Base-by-base conservation (phyloP, 2,888 invertebrate genomes). In the Eurois occulta region DNA sequence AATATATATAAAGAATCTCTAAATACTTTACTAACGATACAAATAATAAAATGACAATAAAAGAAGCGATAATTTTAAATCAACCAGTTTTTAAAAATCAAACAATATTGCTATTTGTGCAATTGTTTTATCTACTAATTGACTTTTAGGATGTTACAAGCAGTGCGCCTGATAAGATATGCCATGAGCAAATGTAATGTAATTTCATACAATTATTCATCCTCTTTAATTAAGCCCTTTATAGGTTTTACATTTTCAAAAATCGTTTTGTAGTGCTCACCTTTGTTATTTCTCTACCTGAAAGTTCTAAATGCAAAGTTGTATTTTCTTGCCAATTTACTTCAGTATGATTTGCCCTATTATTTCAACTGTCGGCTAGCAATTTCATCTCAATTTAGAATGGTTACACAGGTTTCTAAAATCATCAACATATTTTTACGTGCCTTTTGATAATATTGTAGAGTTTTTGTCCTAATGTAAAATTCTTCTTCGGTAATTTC, bases 301-400 rank as follows among this genome's bases (percentile, higher is more conserved):
- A 65, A 52, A 10, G 18, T 21, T 18, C 18, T 11, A 28, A 60
- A 21, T 43, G 13, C 18, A 73, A 66, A 80, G 35, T 64, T 43
- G 13, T 41, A 46, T 70, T 32, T 41, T 66, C 28, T 64, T 71
- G 60, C 62, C 55, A 75, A 64, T 67, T 64, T 18, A 55, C 32
- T n/a, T 81, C 13, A 64, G 28, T 24, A 58, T 35, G 24, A 65
- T 28, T n/a, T 46, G 52, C 2, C 18, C 10, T 28, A 52, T n/a
- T 60, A 48, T 65, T 73, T 64, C 16, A 60, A 52, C 81, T 75
- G 64, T 80, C 28, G 43, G 43, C 52, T 71, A 55, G n/a, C 32
- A 35, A 75, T 81, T 67, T 55, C 16, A 28, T 32, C 13, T 55
- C 32, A 81, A 64, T 38, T 46, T 48, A n/a, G 18, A 32, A 32